Evolutionary conservation across 2,797 vertebrate genomes (phyloP).

Genomic region (Acanthiza pusilla): DNA sequence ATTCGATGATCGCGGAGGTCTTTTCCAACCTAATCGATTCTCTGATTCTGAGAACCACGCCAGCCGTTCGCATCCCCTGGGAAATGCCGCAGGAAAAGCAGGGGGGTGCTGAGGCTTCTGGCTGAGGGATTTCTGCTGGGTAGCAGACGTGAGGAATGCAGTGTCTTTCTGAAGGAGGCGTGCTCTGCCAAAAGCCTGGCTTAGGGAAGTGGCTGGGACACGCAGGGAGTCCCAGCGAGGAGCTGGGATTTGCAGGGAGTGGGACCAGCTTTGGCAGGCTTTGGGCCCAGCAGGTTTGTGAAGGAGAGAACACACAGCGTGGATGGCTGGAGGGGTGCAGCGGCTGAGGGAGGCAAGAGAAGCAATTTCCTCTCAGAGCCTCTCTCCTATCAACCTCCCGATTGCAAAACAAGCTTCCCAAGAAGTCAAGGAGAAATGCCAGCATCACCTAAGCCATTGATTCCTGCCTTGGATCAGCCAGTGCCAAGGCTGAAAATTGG

Average conservation of each 20-base stretch:
- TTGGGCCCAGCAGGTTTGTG: background rate
- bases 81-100: background rate
- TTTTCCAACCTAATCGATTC: rapidly evolving
- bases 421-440: background rate
- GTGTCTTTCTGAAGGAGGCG: background rate
- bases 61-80: background rate
- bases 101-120: background rate
- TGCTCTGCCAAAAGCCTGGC: background rate
- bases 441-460: background rate
- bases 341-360: background rate
- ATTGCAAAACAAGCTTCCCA: background rate
- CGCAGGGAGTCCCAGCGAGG: background rate
- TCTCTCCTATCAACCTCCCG: background rate
- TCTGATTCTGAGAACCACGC: too few species aligned
- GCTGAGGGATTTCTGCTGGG: background rate
- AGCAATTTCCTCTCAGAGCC: background rate
- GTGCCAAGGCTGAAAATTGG: background rate
- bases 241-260: background rate
- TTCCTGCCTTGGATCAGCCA: background rate
- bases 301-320: background rate
- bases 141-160: background rate
- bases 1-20: rapidly evolving
- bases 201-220: background rate
- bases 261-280: background rate
- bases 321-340: background rate